phyloP scores from a whole-genome alignment of 2,888 invertebrate genomes.

The Drosophila fungiperda region DNA sequence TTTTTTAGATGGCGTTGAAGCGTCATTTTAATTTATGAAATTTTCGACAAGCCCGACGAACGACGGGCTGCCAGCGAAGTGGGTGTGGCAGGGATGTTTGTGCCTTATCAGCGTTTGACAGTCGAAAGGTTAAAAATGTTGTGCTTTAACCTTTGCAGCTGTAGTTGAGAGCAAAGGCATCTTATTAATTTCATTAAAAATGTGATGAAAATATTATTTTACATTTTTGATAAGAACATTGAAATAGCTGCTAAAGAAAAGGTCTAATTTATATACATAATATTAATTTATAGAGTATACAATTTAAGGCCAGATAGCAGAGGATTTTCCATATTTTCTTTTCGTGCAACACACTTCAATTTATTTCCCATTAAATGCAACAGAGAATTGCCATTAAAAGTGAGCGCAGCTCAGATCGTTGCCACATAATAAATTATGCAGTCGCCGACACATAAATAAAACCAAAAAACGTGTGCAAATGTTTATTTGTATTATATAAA shows the following conservation, averaged over 20 bases:
- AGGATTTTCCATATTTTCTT: not conserved
- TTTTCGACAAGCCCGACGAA: constrained; percentile 46
- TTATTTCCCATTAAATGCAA: constrained; percentile 10
- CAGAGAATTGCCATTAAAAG: constrained; percentile 22
- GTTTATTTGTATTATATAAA: constrained; percentile 39
- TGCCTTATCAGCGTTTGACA: constrained; percentile 3
- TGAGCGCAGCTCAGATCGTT: constrained; percentile 34
- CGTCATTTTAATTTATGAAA: constrained; percentile 73
- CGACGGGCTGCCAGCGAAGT: not conserved
- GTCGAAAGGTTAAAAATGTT: constrained; percentile 1
- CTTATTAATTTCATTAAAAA: not conserved
- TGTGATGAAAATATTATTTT: not conserved
- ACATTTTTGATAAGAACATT: not conserved
- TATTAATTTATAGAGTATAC: not conserved
- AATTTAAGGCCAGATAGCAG: not conserved
- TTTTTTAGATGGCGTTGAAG: constrained; percentile 43
- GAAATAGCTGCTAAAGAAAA: not conserved
- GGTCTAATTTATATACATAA: not conserved
- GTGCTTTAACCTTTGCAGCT: not conserved
- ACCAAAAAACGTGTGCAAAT: constrained; percentile 44
- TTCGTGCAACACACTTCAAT: not conserved
- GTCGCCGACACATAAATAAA: constrained; percentile 52
- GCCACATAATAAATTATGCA: constrained; percentile 57
- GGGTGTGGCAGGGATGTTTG: not conserved
- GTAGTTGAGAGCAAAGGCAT: not conserved